phyloP scores from a whole-genome alignment of 1,140 invertebrate species.

The Capitella teleta region DNA sequence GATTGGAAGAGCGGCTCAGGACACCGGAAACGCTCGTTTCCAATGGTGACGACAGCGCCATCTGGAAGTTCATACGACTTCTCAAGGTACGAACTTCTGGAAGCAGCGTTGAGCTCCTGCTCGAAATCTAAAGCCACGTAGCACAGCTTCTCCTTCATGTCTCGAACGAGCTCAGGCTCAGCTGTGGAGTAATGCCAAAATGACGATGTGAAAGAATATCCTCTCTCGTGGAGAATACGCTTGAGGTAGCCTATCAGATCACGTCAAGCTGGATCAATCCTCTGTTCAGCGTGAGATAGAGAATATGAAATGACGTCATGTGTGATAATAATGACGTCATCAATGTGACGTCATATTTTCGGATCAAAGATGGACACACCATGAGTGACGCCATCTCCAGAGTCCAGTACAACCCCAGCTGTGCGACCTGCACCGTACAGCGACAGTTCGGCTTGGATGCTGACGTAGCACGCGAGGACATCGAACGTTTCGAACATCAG shows the following conservation, averaged over 20 bases:
- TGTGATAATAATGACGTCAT: no score
- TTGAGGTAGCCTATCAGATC: constrained; percentile 75
- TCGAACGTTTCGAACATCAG: constrained; percentile 33
- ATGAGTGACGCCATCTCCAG: constrained; percentile 78
- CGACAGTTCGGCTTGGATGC: constrained; percentile 73
- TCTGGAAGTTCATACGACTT: constrained; percentile 43
- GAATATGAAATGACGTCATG: no score
- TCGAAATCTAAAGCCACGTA: constrained; percentile 71
- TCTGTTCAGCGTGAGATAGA: constrained; percentile 56
- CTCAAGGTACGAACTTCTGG: constrained; percentile 42
- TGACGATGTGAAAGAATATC: not conserved
- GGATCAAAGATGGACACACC: constrained; percentile 47
- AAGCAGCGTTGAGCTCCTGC: constrained; percentile 87
- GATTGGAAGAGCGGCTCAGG: constrained; percentile 94
- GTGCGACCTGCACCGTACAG: constrained; percentile 83
- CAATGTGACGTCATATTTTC: no score
- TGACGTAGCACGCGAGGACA: constrained; percentile 47
- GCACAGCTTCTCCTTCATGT: constrained; percentile 76
- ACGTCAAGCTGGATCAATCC: constrained; percentile 78
- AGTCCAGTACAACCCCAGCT: constrained; percentile 79
- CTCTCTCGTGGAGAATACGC: constrained; percentile 39
- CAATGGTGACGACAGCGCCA: constrained; percentile 79
- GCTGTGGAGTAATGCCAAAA: constrained; percentile 62
- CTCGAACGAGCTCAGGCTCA: constrained; percentile 89
- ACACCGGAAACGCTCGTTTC: constrained; percentile 94